Evolutionary conservation across 2,113 vertebrate species (phyloP).

Genomic region (Gymnarchus niloticus): DNA sequence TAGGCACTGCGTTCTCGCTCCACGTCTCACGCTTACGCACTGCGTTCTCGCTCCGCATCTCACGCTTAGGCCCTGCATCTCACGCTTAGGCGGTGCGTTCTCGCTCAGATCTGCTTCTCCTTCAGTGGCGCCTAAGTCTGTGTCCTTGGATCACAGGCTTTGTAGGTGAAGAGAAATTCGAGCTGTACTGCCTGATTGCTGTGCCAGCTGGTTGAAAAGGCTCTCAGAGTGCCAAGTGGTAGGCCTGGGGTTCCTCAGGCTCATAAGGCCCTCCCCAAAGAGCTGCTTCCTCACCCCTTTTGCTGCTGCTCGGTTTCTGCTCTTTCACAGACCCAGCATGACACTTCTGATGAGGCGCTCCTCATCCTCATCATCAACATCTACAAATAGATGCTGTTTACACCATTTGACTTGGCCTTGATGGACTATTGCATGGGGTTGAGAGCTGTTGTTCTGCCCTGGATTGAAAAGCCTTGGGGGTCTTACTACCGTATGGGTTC

Average conservation of each 20-base stretch:
- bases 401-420: not conserved
- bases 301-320: not conserved
- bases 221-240: not conserved
- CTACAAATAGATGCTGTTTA: not conserved
- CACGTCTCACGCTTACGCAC: too few relatives aligned
- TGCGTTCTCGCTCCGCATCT: too few relatives aligned
- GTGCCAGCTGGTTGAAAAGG: too few relatives aligned
- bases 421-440: not conserved
- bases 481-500: not conserved
- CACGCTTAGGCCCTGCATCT: too few relatives aligned
- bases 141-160: not conserved
- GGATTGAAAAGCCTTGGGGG: not conserved
- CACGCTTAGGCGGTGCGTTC: too few relatives aligned
- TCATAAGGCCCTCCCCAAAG: not conserved
- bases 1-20: too few relatives aligned
- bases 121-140: not conserved
- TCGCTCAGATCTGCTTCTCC: too few relatives aligned
- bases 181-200: not conserved
- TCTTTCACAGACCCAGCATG: not conserved
- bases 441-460: not conserved
- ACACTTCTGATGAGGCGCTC: not conserved
- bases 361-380: not conserved
- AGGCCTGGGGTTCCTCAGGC: not conserved
- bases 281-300: not conserved
- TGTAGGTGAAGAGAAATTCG: not conserved